Evolutionary conservation across 2,113 vertebrate species (phyloP), one percentile per base, ranked within the genome.

Genomic region (Illadopsis cleaveri): DNA sequence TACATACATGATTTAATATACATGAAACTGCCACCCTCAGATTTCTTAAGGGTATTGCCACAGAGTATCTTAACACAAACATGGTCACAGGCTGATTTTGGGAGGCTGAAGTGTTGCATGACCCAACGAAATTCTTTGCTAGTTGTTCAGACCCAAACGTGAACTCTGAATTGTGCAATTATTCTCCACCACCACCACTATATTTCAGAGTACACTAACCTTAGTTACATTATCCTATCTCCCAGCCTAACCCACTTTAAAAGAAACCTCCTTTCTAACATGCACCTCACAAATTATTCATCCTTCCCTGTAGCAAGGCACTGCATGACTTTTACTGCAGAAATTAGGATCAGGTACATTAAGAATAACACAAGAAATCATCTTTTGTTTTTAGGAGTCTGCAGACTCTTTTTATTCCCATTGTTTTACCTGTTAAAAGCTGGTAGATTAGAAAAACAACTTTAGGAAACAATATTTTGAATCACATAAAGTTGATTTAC

Each of bases 401-500:
- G 56, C 20, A 71, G 28, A 79, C 14, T 12, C 13, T 84, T 84
- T 53, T 33, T 45, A 37, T 71, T 72, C 27, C 31, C 27, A 35
- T 57, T 56, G 30, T 72, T 87, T 90, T 37, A 90, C 19, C 53
- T 82, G 47, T 30, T 54, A 61, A n/a, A 91, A 80, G 31, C 38
- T 30, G 24, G 13, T 57, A 33, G 47, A 53, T 88, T 68, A 62
- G 33, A 79, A 66, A 80, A 93, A 50, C 12, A 57, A 83, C 40
- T 78, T 24, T 5, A 56, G 33, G 25, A 73, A 85, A 91, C 82
- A 75, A 9, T 48, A 86, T 42, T 83, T 94, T 81, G 17, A 57
- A 58, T 64, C 68, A 82, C 60, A 86, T 92, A 61, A 90, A 88
- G 47, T 96, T 97, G 96, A 96, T 96, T 96, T 93, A 83, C 25